A percentile compares a stretch with the other conserved stretches of the same genome.
Evolutionary conservation across 2,888 invertebrate species (phyloP).

Genomic region (Myopa testacea): DNA sequence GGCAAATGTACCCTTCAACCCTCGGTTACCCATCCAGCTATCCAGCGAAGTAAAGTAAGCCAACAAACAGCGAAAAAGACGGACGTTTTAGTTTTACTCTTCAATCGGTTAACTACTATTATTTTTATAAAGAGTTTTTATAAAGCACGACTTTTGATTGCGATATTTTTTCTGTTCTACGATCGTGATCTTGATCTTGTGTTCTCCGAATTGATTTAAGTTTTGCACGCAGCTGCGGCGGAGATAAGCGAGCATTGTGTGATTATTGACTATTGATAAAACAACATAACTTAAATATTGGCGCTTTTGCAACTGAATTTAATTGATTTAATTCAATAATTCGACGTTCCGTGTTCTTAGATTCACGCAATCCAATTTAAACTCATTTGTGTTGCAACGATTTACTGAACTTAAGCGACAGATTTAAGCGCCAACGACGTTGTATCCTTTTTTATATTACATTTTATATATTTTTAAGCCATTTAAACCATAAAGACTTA

Average conservation of each 20-base stretch:
- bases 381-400: neutral
- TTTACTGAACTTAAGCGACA: neutral
- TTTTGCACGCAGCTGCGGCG: neutral
- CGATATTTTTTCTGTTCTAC: neutral
- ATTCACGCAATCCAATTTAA: too few relatives aligned
- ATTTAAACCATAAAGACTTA: neutral
- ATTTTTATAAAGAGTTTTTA: neutral
- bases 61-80: slow-evolving; percentile 36
- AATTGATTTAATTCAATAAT: too few relatives aligned
- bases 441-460: neutral
- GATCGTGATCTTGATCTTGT: neutral
- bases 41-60: neutral
- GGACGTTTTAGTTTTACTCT: slow-evolving; percentile 27
- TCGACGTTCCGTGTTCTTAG: too few relatives aligned
- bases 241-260: slow-evolving; percentile 18
- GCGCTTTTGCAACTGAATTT: too few relatives aligned
- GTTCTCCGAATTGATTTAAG: slow-evolving; percentile 2
- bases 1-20: neutral
- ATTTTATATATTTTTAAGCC: neutral
- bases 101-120: slow-evolving; percentile 18
- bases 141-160: neutral
- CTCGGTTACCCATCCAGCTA: neutral
- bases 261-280: slow-evolving; percentile 19
- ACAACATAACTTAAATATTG: too few relatives aligned
- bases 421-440: neutral